Evolutionary conservation across 1,140 invertebrate species (phyloP).

Genomic region (Tenebrio molitor): DNA sequence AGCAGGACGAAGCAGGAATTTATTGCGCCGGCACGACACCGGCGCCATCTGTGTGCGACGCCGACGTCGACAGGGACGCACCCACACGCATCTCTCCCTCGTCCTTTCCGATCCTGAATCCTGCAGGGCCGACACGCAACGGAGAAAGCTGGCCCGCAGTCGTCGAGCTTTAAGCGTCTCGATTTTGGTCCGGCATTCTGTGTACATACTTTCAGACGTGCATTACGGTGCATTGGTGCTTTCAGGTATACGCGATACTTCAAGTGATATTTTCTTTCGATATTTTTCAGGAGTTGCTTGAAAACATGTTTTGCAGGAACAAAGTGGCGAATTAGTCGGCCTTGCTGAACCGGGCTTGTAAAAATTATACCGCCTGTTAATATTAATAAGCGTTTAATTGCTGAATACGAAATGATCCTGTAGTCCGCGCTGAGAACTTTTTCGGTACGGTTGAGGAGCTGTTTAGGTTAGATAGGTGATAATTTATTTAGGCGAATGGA

Average conservation of each 20-base stretch:
- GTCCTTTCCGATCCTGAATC: not conserved
- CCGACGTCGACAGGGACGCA: conserved; percentile 11
- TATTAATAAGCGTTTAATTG: too few species aligned
- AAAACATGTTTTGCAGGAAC: too few species aligned
- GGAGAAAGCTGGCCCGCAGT: not conserved
- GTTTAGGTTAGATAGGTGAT: too few species aligned
- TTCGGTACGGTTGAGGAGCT: too few species aligned
- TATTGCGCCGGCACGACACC: conserved; percentile 2
- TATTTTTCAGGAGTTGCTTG: too few species aligned
- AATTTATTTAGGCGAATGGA: too few species aligned
- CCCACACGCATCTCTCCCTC: conserved; percentile 12
- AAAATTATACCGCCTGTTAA: too few species aligned
- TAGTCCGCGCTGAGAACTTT: too few species aligned
- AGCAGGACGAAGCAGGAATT: conserved; percentile 7
- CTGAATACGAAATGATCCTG: too few species aligned
- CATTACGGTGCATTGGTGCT: conserved; percentile 10
- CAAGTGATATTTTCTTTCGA: too few species aligned
- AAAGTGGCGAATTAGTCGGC: too few species aligned
- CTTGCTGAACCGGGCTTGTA: too few species aligned
- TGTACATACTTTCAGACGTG: conserved; percentile 1
- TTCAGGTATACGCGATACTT: conserved; percentile 11
- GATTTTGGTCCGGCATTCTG: not conserved
- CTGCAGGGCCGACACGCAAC: not conserved
- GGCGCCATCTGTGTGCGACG: conserved; percentile 26
- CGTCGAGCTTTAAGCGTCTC: conserved; percentile 28